phyloP scores from a whole-genome alignment of 2,113 vertebrate species.

The Enhydra lutris region DNA sequence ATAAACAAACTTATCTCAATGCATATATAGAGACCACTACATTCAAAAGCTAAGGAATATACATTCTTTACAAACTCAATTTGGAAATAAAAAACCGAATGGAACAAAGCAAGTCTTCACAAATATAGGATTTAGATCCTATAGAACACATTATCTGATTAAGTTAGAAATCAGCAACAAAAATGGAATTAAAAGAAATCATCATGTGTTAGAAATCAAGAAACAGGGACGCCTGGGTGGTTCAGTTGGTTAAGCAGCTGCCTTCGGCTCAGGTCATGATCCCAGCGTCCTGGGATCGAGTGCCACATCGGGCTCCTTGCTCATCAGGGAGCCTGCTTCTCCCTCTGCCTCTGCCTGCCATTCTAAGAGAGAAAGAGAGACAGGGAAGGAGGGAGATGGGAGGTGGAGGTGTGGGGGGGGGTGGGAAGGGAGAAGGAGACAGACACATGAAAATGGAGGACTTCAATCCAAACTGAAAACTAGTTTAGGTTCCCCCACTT shows the following conservation, averaged over 20 bases:
- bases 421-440: background rate
- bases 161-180: conserved; percentile 8
- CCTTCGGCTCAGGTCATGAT: no score
- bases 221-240: no score
- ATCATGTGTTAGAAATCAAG: background rate
- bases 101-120: background rate
- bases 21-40: background rate
- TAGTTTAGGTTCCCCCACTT: background rate
- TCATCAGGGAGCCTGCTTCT: no score
- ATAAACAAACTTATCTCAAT: background rate
- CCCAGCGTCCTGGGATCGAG: no score
- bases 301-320: no score
- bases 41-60: background rate
- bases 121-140: background rate
- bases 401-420: background rate
- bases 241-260: no score
- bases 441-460: background rate
- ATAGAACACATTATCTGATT: background rate
- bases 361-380: background rate
- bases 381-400: background rate
- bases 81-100: conserved; percentile 14
- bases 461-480: background rate
- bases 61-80: background rate
- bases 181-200: background rate
- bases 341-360: no score